A percentile compares a stretch with the other conserved stretches of the same genome.
Evolutionary conservation across 1,140 invertebrate genomes (phyloP).

Genomic region (Metopolophium dirhodum): DNA sequence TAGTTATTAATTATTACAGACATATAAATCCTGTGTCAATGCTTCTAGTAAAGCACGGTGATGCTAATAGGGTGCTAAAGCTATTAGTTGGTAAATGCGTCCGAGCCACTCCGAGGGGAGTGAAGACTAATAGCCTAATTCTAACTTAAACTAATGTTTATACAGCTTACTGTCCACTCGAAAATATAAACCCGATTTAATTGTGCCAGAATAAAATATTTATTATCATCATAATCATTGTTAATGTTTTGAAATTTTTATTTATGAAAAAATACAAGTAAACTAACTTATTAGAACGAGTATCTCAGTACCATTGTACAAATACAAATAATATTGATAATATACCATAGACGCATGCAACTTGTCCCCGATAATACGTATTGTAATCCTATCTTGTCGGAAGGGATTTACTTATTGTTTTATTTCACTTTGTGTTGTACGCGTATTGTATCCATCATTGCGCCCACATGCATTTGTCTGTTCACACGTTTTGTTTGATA

Average conservation of each 20-base stretch:
- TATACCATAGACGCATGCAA: too few species aligned
- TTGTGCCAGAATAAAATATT: background rate
- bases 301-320: background rate
- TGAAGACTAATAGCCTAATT: background rate
- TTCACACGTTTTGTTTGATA: background rate
- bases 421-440: background rate
- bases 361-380: background rate
- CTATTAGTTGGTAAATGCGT: too few species aligned
- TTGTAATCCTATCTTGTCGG: background rate
- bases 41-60: too few species aligned
- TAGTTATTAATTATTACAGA: too few species aligned
- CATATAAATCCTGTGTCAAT: too few species aligned
- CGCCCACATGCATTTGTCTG: too few species aligned
- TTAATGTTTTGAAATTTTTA: too few species aligned
- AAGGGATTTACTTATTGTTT: background rate
- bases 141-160: background rate
- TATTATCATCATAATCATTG: background rate
- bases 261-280: background rate
- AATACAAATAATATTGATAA: background rate
- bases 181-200: background rate
- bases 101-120: background rate
- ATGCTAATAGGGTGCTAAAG: too few species aligned
- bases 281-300: background rate
- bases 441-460: background rate
- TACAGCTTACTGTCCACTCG: background rate